Percentiles rank a stretch among this genome's conserved stretches.
These are phyloP conservation scores for Platyscapa corneri DNA, from an alignment of 1,140 invertebrate genomes.

Conservation along the genomic window DNA sequence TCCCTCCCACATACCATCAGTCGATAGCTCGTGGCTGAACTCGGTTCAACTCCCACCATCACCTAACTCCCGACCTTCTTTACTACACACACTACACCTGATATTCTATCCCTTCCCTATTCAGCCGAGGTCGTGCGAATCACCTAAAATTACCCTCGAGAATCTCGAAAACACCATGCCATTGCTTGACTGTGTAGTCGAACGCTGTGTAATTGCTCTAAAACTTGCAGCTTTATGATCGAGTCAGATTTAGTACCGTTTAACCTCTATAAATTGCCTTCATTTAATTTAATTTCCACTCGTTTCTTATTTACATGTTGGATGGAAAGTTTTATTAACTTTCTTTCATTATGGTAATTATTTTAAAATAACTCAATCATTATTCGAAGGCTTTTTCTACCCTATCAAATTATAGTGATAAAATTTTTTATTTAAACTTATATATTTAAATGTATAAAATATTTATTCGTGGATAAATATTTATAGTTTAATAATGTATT, in stretches of 20 bases:
- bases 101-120: slow-evolving; percentile 61
- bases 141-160: slow-evolving; percentile 52
- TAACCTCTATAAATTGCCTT: slow-evolving; percentile 14
- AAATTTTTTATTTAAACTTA: no score
- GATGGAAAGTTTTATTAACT: no score
- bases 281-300: no score
- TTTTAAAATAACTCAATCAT: no score
- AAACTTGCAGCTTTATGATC: slow-evolving; percentile 41
- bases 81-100: slow-evolving; percentile 51
- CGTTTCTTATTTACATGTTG: no score
- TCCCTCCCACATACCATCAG: slow-evolving; percentile 71
- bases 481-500: no score
- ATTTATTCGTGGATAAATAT: no score
- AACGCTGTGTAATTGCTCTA: neutral
- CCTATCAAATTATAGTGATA: no score
- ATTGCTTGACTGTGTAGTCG: neutral
- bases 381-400: no score
- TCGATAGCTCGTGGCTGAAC: slow-evolving; percentile 69
- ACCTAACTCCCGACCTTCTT: slow-evolving; percentile 44
- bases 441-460: no score
- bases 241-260: slow-evolving; percentile 24
- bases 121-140: slow-evolving; percentile 43
- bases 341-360: no score
- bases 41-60: slow-evolving; percentile 40
- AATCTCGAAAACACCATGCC: neutral